Percentiles rank a stretch among this genome's conserved stretches.
These are phyloP conservation scores for Eulemur rubriventer DNA, from an alignment of 2,797 vertebrate species.

Conservation along the genomic window DNA sequence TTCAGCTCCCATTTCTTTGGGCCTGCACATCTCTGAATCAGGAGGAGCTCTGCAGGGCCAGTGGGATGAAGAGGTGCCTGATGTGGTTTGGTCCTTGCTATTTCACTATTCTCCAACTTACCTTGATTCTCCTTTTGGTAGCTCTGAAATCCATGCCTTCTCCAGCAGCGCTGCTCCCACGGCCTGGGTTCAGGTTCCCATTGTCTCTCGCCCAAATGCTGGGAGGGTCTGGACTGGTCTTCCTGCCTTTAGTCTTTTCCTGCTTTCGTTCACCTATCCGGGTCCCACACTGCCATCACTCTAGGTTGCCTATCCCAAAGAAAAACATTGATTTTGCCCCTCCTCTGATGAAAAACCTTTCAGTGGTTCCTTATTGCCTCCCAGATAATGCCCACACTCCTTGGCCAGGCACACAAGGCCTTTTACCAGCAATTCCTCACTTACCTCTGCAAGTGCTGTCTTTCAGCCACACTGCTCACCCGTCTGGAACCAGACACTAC, in stretches of 20 bases:
- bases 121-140: neutral
- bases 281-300: neutral
- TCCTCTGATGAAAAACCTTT: neutral
- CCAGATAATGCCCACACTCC: neutral
- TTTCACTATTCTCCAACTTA: neutral
- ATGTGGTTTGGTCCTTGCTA: neutral
- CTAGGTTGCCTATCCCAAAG: neutral
- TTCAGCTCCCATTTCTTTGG: neutral
- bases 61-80: neutral
- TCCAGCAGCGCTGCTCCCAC: neutral
- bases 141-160: neutral
- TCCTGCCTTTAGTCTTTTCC: neutral
- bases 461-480: neutral
- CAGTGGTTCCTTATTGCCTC: neutral
- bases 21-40: neutral
- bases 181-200: neutral
- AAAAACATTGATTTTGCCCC: neutral
- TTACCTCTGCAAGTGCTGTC: neutral
- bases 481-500: neutral
- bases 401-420: neutral
- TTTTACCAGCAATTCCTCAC: neutral
- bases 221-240: neutral
- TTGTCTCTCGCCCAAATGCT: rapidly evolving
- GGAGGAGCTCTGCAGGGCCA: neutral
- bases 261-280: neutral